Evolutionary conservation across 30 jellyfish, hydroid and myxozoan species (phyloP), one percentile per base, ranked within the genome.

Genomic region (Aurelia sp.): DNA sequence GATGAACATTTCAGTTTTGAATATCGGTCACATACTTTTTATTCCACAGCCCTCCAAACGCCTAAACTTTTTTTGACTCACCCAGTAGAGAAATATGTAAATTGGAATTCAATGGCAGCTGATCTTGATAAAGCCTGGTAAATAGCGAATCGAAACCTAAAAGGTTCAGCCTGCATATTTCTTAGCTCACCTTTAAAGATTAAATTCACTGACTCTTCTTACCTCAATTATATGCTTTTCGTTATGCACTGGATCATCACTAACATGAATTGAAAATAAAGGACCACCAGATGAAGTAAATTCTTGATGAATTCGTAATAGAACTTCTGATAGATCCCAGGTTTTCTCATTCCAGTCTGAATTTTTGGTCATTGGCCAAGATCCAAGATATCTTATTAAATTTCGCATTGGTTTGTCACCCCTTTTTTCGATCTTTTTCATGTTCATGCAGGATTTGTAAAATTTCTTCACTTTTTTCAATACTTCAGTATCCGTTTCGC

Each of bases 251-350:
- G 99, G 99, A 64, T 94, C 99, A 86, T 94, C 99, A 50, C 97
- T 86, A 22, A 94, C 99, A 73, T 94, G 99, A 23, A 94, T 81
- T 17, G 99, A 94, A 61, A 94, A 86, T 51, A 94, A 86, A 30
- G 99, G 99, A 17, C 99, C 99, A 4, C 99, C 99, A 13, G 99
- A 88, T 15, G 97, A 87, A 13, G 99, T 94, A 47, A 94, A 94
- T 66, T 94, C 97, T 21, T 85, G 90, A 40, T 94, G 99, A 22
- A 94, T 89, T 11, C 74, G 64, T 37, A 89, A 65, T 1, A 94
- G 76, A 16, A 86, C 79, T 23, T 78, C 91, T 18, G 60, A 62
- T 74, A 94, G 27, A 41, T 94, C 90, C 97, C 97, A 94, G 18
- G 73, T 20, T 17, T 78, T 63, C 62, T 86, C 94, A 41, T 94